Base-by-base conservation (phyloP, 2,888 invertebrate genomes). In the Actias luna region DNA sequence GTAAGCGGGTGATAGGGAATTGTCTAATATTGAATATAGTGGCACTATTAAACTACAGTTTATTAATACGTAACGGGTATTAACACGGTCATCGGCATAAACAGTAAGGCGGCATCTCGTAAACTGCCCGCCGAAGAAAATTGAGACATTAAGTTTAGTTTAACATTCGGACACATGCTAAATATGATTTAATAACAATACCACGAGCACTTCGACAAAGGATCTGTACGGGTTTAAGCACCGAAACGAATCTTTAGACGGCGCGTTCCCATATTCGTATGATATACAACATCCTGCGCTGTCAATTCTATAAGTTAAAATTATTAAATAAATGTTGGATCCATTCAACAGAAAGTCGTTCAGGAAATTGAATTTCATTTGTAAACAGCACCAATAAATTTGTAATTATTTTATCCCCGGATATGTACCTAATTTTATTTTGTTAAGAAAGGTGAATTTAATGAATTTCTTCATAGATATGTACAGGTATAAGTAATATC, bases 141-240 rank as follows among this genome's bases (percentile, higher is more conserved):
- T 87, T 80, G 78, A 88, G 83, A 85, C 78, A 78, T 87, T 82
- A 83, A 72, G 69, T 77, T 74, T 79, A 36, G 50, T 62, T 22
- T 58, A 58, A 36, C 33, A 68, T 77, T 82, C 78, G 67, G 78
- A 73, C 77, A 73, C 78, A 72, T 69, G 76, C 83, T 81, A 80
- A 84, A 84, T 80, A 81, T 82, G 75, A 68, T 75, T 78, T 77
- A 77, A 76, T 74, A 71, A 72, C 71, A 67, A 67, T 66, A 58
- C 62, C 62, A 25, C 59, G 66, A 29, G 46, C 35, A 55, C 33
- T 60, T 52, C 18, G 60, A 59, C 82, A 85, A 85, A 83, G 81
- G 76, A 67, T 75, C 77, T 72, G 69, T 76, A 68, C 67, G 69
- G 69, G 71, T 74, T 76, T 77, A 78, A 80, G 64, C 68, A 71